Conservation (phyloP, 2,113 vertebrate species). For the Zosterops lateralis region DNA sequence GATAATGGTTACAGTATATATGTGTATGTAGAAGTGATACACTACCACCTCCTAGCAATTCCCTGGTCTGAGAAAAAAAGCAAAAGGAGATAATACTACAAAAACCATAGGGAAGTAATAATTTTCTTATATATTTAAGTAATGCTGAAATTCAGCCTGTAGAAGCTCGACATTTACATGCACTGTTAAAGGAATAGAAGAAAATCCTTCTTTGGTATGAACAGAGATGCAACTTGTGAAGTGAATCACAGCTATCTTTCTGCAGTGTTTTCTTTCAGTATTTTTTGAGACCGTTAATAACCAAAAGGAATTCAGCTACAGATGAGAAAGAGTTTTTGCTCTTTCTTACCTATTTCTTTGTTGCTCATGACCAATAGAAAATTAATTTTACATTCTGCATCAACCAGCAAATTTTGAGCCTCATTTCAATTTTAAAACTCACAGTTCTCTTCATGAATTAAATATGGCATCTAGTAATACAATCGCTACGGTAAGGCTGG, state of each 20-base stretch:
- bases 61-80: neutral
- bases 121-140: neutral
- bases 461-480: slow-evolving; percentile 32
- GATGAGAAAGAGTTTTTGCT: neutral
- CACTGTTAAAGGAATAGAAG: neutral
- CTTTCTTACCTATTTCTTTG: neutral
- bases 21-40: neutral
- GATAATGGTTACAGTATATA: neutral
- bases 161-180: neutral
- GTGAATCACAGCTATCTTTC: neutral
- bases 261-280: neutral
- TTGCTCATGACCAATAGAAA: neutral
- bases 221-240: neutral
- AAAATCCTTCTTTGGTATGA: neutral
- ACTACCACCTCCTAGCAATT: neutral
- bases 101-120: neutral
- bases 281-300: neutral
- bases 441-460: slow-evolving; percentile 41
- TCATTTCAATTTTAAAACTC: slow-evolving; percentile 25
- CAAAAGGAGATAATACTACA: neutral
- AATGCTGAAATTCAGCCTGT: neutral
- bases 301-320: neutral
- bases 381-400: slow-evolving; percentile 32
- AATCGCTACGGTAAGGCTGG: neutral
- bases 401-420: neutral